A percentile compares a stretch with the other conserved stretches of the same genome.
Conservation (phyloP, 2,113 vertebrate species). For the Accipiter cooperii region DNA sequence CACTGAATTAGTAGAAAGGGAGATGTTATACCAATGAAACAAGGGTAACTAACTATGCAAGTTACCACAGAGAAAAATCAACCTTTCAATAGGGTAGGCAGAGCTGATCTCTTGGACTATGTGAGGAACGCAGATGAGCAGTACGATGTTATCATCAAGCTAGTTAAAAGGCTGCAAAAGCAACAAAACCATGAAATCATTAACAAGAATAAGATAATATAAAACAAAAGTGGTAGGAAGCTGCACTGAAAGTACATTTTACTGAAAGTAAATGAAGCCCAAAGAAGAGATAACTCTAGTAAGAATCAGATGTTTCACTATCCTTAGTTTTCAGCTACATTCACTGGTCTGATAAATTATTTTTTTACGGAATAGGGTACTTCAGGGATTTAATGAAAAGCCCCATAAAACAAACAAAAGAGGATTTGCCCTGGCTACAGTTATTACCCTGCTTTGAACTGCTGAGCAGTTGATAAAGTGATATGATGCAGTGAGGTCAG, state of each 20-base stretch:
- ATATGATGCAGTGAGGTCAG: neutral
- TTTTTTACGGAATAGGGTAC: neutral
- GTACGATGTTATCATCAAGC: neutral
- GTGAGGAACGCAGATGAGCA: neutral
- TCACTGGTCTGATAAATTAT: neutral
- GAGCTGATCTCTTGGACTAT: neutral
- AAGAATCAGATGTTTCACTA: neutral
- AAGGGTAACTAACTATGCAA: neutral
- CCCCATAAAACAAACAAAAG: neutral
- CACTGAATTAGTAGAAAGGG: neutral
- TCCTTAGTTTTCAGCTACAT: neutral
- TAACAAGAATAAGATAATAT: neutral
- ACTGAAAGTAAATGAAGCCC: neutral
- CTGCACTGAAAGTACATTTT: neutral
- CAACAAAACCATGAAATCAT: neutral
- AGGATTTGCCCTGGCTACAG: neutral
- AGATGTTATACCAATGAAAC: neutral
- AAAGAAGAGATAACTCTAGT: neutral
- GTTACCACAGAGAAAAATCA: neutral
- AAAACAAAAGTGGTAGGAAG: neutral
- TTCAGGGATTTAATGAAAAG: neutral
- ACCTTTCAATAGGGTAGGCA: neutral
- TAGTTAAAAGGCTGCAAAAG: neutral
- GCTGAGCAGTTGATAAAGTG: neutral
- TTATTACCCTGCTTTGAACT: neutral